A percentile compares a stretch with the other conserved stretches of the same genome.
These are phyloP conservation scores for Echinops telfairi DNA, from an alignment of 2,113 vertebrate genomes.

Conservation along the genomic window DNA sequence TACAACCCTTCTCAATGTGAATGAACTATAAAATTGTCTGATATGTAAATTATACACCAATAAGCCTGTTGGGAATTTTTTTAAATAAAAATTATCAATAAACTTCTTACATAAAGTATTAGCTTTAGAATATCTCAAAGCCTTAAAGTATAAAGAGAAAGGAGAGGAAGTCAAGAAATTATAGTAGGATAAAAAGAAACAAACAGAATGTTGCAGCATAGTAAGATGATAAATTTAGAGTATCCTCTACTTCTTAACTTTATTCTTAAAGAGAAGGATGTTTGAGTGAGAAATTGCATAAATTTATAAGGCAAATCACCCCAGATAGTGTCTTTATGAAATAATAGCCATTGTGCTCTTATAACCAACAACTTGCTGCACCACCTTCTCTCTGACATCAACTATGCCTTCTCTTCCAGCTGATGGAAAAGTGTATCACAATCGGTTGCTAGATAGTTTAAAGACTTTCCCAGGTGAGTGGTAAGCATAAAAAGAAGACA, in stretches of 20 bases:
- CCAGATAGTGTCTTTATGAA: not conserved
- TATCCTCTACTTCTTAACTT: not conserved
- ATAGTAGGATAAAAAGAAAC: not conserved
- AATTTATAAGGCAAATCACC: not conserved
- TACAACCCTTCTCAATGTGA: too few relatives aligned
- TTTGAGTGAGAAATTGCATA: not conserved
- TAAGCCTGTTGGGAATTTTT: too few relatives aligned
- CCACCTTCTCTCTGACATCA: not conserved
- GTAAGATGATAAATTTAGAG: conserved; percentile 5
- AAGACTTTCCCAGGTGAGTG: conserved; percentile 70
- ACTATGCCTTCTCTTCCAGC: conserved; percentile 54
- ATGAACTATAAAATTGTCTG: too few relatives aligned
- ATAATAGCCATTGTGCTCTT: not conserved
- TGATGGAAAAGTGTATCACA: conserved; percentile 42
- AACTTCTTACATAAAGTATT: conserved; percentile 33
- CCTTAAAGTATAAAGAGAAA: not conserved
- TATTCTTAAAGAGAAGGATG: not conserved
- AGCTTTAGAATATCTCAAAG: conserved; percentile 1
- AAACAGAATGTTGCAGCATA: not conserved
- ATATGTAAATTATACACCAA: too few relatives aligned
- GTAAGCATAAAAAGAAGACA: not conserved
- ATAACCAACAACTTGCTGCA: not conserved
- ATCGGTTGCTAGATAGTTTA: conserved; percentile 32
- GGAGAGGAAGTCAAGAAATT: not conserved
- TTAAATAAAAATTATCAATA: too few relatives aligned